Conservation (phyloP, 2,888 invertebrate species). For the Alviniconcha strummeri region DNA sequence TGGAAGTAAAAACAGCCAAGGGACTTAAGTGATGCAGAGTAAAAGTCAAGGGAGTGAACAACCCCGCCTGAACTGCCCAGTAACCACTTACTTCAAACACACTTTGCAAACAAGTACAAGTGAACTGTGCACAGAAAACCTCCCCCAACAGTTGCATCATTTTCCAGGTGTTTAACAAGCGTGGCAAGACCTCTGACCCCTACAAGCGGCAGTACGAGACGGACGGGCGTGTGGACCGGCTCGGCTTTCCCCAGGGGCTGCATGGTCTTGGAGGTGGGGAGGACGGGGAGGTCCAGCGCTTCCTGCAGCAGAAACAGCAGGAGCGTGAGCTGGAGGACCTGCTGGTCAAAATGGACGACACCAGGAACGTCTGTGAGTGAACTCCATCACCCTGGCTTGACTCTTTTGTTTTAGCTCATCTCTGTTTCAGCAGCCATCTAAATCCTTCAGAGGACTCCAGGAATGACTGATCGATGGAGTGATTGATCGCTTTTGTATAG, state of each 20-base stretch:
- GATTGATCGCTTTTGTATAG: too few species aligned
- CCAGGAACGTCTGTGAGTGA: constrained; percentile 64
- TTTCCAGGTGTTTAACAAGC: constrained; percentile 31
- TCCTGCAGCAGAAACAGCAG: constrained; percentile 46
- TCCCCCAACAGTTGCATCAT: too few species aligned
- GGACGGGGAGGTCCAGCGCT: constrained; percentile 35
- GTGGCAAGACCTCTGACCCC: constrained; percentile 20
- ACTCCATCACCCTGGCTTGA: background rate
- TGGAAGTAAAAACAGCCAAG: too few species aligned
- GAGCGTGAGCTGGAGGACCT: constrained; percentile 62
- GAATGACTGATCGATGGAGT: too few species aligned
- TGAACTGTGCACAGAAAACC: too few species aligned
- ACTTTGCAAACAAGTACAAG: too few species aligned
- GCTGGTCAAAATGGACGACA: constrained; percentile 64
- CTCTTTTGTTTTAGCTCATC: background rate
- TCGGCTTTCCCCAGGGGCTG: constrained; percentile 39
- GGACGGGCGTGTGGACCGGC: constrained; percentile 21
- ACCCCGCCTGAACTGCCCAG: too few species aligned
- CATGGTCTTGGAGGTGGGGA: background rate
- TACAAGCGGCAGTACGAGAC: constrained; percentile 3
- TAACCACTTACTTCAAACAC: too few species aligned
- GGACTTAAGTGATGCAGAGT: too few species aligned
- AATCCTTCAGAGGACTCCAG: too few species aligned
- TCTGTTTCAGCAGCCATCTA: too few species aligned
- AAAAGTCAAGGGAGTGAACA: too few species aligned